phyloP scores from a whole-genome alignment of 53 echinoderm and acorn worm genomes.

The Arbacia lixula region DNA sequence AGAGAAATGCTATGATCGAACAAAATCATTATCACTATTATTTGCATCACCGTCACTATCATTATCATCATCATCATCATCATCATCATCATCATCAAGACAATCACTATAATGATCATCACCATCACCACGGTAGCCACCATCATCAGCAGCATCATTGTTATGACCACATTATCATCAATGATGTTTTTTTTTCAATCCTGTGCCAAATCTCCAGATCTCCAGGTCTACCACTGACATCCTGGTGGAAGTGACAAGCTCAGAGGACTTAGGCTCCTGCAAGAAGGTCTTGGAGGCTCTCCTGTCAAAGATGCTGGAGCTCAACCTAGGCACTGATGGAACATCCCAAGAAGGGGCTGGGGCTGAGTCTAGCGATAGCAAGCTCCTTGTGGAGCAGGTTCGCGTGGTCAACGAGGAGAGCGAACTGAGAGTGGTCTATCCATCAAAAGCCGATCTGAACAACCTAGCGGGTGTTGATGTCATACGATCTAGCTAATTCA shows the following conservation, averaged over 20 bases:
- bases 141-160: neutral
- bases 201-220: constrained; percentile 57
- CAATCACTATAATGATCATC: neutral
- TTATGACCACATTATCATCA: neutral
- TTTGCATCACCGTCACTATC: neutral
- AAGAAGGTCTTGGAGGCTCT: constrained; percentile 93
- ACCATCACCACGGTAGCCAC: neutral
- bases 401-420: constrained; percentile 70
- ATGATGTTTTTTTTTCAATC: neutral
- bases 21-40: neutral
- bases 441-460: constrained; percentile 78
- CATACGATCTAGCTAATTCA: no score
- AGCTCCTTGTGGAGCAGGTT: constrained; percentile 70
- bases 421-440: constrained; percentile 81
- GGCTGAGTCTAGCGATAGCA: constrained; percentile 30
- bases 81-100: neutral
- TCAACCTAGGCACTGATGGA: constrained; percentile 52
- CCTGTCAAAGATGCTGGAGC: constrained; percentile 72
- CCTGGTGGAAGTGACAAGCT: constrained; percentile 93
- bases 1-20: no score
- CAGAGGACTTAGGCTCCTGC: constrained; percentile 76
- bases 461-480: constrained; percentile 31
- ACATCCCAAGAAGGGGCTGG: neutral
- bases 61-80: neutral
- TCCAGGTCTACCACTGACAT: constrained; percentile 77